Base-by-base conservation (phyloP, 2,797 vertebrate genomes). In the Triplophysa yarkandensis region DNA sequence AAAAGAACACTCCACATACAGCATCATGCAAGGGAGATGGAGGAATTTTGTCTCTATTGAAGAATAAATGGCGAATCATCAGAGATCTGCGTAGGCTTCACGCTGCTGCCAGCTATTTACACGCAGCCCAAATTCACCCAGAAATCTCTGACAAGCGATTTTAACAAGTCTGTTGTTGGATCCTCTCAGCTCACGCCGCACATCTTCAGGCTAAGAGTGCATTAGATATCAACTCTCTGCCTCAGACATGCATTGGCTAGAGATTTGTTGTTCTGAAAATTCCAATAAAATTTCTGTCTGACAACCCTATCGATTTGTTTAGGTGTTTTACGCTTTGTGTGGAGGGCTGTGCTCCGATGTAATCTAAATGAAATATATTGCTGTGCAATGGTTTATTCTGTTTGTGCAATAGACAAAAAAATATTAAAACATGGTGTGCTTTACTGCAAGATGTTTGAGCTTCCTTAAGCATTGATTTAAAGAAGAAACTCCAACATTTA, bases 111-210 rank as follows among this genome's bases (percentile, higher is more conserved):
- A 63, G 65, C 77, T 43, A 66, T 71, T 80, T 30, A 28, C 48
- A 62, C 48, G n/a, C 44, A 64, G 23, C 28, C 19, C 28, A 13
- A 27, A 62, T 54, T 19, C 14, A 4, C 10, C 36, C 27, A n/a
- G 6, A 62, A 43, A 66, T 77, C 30, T 50, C 39, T 27, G 14
- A 66, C 34, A 61, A 44, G 41, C 41, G 41, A 69, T 46, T 73
- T 78, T 76, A 66, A 75, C 77, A 78, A 84, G 83, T 83, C 80
- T 65, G 71, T 55, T 65, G 71, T 55, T 65, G 61, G 14, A 57
- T 74, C 36, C 23, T 63, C 17, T 34, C 4, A 52, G 46, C 32
- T 52, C 39, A 25, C 13, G 5, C 25, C 44, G 27, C 23, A 55
- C 44, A n/a, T 65, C 14, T 44, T 65, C 28, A 41, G 70, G 25